phyloP scores from a whole-genome alignment of 2,888 invertebrate genomes.

The Lycocerus yunnanus region DNA sequence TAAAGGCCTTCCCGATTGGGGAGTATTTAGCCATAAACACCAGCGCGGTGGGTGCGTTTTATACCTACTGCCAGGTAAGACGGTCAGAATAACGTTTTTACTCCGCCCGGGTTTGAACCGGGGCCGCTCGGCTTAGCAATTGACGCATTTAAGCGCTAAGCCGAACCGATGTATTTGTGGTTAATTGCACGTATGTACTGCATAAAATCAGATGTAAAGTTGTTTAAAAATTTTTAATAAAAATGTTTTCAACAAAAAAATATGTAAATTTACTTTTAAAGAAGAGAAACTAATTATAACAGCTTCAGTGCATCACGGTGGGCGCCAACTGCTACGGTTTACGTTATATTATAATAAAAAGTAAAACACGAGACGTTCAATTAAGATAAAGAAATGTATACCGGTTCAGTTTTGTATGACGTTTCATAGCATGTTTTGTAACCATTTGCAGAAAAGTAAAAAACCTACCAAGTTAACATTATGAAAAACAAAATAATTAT shows the following conservation, averaged over 20 bases:
- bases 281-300: slow-evolving; percentile 7
- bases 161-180: slow-evolving; percentile 34
- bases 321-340: slow-evolving; percentile 10
- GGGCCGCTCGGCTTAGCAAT: too few species aligned
- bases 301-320: slow-evolving; percentile 7
- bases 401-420: slow-evolving; percentile 18
- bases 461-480: slow-evolving; percentile 11
- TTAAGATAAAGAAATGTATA: slow-evolving; percentile 24
- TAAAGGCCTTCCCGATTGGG: too few species aligned
- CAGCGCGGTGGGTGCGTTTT: too few species aligned
- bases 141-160: too few species aligned
- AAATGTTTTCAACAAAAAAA: slow-evolving; percentile 12
- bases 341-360: slow-evolving; percentile 17
- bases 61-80: too few species aligned
- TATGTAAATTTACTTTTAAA: slow-evolving; percentile 1
- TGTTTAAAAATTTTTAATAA: slow-evolving; percentile 6
- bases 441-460: slow-evolving; percentile 17
- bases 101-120: too few species aligned
- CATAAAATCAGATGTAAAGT: slow-evolving; percentile 36
- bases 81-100: too few species aligned
- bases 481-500: slow-evolving; percentile 17
- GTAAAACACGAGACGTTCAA: slow-evolving; percentile 16
- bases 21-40: too few species aligned
- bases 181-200: slow-evolving; percentile 38
- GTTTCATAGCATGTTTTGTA: slow-evolving; percentile 19